Evolutionary conservation across 2,888 invertebrate genomes (phyloP).

Genomic region (Epirrita christyi): DNA sequence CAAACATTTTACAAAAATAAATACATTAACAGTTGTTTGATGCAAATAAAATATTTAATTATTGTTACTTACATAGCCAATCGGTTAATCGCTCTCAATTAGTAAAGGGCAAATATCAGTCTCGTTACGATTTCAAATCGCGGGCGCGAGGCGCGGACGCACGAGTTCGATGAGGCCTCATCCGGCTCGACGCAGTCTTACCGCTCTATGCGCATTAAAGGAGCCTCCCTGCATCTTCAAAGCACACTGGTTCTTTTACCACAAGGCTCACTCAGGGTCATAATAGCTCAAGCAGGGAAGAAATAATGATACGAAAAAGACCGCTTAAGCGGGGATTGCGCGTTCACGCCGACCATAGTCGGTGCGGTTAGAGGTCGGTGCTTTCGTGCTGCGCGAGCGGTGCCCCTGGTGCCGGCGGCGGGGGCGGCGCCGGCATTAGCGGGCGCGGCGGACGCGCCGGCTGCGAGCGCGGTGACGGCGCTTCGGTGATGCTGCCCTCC

Average conservation of each 20-base stretch:
- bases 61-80: slow-evolving; percentile 39
- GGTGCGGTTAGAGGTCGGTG: slow-evolving; percentile 41
- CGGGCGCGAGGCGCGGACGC: slow-evolving; percentile 21
- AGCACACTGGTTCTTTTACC: not conserved
- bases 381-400: slow-evolving; percentile 54
- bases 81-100: slow-evolving; percentile 33
- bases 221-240: too few relatives aligned
- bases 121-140: slow-evolving; percentile 48
- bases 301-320: not conserved
- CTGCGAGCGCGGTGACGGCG: slow-evolving; percentile 66
- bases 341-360: slow-evolving; percentile 3
- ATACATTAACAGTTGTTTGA: slow-evolving; percentile 64
- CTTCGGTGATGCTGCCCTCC: slow-evolving; percentile 86
- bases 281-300: not conserved
- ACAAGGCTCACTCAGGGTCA: too few relatives aligned
- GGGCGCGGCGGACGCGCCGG: slow-evolving; percentile 66
- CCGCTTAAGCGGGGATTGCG: not conserved
- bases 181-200: slow-evolving; percentile 2
- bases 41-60: slow-evolving; percentile 55
- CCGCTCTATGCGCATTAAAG: not conserved
- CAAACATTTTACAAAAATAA: slow-evolving; percentile 69
- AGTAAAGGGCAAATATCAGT: slow-evolving; percentile 52
- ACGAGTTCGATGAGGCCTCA: too few relatives aligned
- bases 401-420: slow-evolving; percentile 46
- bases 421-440: slow-evolving; percentile 66